Base-by-base conservation (phyloP, 92 coral and sea anemone genomes). In the Phenganax marumi region DNA sequence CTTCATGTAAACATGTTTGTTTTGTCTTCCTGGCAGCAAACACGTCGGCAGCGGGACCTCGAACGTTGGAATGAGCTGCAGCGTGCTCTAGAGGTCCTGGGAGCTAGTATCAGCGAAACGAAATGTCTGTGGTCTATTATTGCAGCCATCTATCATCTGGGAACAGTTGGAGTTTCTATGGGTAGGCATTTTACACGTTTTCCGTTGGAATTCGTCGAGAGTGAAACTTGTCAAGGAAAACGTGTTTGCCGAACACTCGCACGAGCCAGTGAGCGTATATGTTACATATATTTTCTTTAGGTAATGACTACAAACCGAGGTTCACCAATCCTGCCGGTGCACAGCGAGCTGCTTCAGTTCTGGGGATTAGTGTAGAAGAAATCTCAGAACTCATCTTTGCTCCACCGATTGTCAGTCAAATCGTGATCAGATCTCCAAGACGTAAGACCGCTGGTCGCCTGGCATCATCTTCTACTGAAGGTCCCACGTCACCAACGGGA, bases 61-160 rank as follows among this genome's bases (percentile, higher is more conserved):
- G 95, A 92, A 52, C 93, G 91, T 60, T 95, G 98, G 98, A 95
- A 97, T 12, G 97, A 89, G 79, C 85, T 95, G 12, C 97, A 95
- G 89, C 91, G 91, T 80, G 93, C 93, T 49, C 84, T 95, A 18
- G 93, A 95, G 76, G 86, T 92, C 90, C 84, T 95, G 85, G 97
- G 93, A 52, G 86, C 89, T 63, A 85, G 86, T 69, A 82, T 81
- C 8, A 93, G 90, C 50, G 98, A 95, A 68, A 89, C 91, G 58
- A 93, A 91, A 70, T 91, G 93, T 47, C 81, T 95, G 69, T 95
- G 98, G 98, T 81, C 90, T 39, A 78, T 90, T 69, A 75, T 95
- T 74, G 98, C 98, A 3, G 97, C 96, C 6, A 88, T 95, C 24
- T 95, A 90, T 84, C 97, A 95, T 11, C 96, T 95, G 18, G 98